Base-by-base conservation (phyloP, 2,888 invertebrate species). In the Hemicrepidius hirtus region DNA sequence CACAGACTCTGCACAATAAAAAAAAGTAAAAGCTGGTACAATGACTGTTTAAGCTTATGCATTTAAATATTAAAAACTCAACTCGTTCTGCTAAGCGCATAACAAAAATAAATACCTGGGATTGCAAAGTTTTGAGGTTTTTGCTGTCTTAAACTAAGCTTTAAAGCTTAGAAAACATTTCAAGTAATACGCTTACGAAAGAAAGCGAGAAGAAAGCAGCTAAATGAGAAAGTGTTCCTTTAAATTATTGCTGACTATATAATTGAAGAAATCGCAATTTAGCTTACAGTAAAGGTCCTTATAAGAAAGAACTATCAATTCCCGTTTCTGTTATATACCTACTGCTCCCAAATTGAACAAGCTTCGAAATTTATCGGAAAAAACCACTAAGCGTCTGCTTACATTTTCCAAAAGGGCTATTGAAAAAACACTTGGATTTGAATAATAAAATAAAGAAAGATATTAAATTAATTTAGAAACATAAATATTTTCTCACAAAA, bases 201-300 rank as follows among this genome's bases (percentile, higher is more conserved):
- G 49, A 49, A 49, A 12, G 24, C 12, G 24, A 12, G 12, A 49
- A 49, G 49, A 49, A 24, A 49, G 21, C 49, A 49, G 18, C 24
- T 49, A 49, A 24, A 46, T 12, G 24, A 24, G 24, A 49, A 21
- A 24, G 20, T 21, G 49, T 49, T 49, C 21, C 49, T 24, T 3
- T 49, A 49, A 49, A 49, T 49, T 49, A 49, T 49, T 49, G 49
- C 49, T 49, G 24, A 24, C 49, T 49, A 24, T 18, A 49, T 49
- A 49, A 49, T 49, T 49, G 49, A 49, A 49, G 49, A 49, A 49
- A 49, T 49, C 24, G 20, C 49, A 49, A 49, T 49, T 49, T 49
- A 49, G 24, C 49, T 49, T 49, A 49, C 49, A 49, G 21, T 12
- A 18, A 41, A 49, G 12, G 21, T 49, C 49, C 12, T 18, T 49